Evolutionary conservation across 2,113 vertebrate species (phyloP).

Genomic region (Scortum barcoo): DNA sequence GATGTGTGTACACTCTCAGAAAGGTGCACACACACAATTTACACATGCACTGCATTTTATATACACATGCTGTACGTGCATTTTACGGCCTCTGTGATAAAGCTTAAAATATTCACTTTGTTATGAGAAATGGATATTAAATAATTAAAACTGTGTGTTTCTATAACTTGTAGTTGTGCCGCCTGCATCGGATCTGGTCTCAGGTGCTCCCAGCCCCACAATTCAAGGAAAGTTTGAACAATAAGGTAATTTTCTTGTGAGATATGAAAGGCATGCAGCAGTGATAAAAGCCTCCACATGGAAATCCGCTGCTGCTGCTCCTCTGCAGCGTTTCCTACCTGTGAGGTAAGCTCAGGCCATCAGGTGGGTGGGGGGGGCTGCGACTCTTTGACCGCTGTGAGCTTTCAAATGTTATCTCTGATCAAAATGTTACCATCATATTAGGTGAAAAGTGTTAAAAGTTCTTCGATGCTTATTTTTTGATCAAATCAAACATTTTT

Average conservation of each 20-base stretch:
- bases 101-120: background rate
- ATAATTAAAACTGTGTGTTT: too few relatives aligned
- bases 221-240: background rate
- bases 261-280: slow-evolving; percentile 33
- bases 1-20: background rate
- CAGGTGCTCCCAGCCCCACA: background rate
- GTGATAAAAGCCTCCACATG: slow-evolving; percentile 50
- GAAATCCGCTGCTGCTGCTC: background rate
- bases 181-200: background rate
- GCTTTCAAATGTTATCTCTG: background rate
- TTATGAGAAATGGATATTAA: background rate
- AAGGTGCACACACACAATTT: background rate
- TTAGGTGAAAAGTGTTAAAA: background rate
- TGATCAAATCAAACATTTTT: too few relatives aligned
- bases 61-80: background rate
- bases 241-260: background rate
- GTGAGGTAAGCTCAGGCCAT: slow-evolving; percentile 24
- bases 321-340: background rate
- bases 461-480: background rate
- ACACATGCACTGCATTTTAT: background rate
- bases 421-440: background rate
- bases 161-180: background rate
- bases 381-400: background rate
- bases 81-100: background rate
- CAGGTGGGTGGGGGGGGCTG: background rate